Percentiles rank a stretch among this genome's conserved stretches.
Conservation (phyloP, 1,140 invertebrate genomes). For the Gryllus bimaculatus region DNA sequence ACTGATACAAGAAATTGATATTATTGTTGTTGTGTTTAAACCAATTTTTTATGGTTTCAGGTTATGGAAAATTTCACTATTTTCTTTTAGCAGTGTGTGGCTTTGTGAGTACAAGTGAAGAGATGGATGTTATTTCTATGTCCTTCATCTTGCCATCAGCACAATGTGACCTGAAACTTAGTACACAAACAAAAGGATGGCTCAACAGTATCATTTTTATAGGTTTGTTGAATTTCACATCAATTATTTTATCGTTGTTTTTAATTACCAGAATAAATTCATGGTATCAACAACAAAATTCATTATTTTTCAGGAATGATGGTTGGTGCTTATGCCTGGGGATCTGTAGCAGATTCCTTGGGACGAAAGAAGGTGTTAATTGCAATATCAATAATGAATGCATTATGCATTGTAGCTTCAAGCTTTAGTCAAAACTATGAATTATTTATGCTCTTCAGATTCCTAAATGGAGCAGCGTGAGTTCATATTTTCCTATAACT, state of each 20-base stretch:
- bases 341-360: constrained; percentile 75
- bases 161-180: constrained; percentile 81
- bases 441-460: constrained; percentile 79
- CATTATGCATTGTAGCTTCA: constrained; percentile 74
- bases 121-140: constrained; percentile 92
- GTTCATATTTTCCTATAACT: constrained; percentile 33
- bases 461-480: constrained; percentile 87
- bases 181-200: constrained; percentile 66
- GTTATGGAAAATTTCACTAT: constrained; percentile 89
- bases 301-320: constrained; percentile 71
- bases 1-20: too few species aligned
- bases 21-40: too few species aligned
- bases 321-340: constrained; percentile 85
- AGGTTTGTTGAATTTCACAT: constrained; percentile 22
- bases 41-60: constrained; percentile 36
- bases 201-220: constrained; percentile 33
- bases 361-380: constrained; percentile 78
- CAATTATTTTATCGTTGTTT: not conserved
- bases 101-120: constrained; percentile 87
- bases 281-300: not conserved
- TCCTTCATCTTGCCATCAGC: constrained; percentile 88
- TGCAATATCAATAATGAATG: constrained; percentile 81
- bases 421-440: constrained; percentile 79
- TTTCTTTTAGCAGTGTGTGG: constrained; percentile 79
- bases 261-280: constrained; percentile 11